A percentile compares a stretch with the other conserved stretches of the same genome.
Conservation (phyloP, 92 coral and sea anemone genomes). For the Phenganax stokvisi region DNA sequence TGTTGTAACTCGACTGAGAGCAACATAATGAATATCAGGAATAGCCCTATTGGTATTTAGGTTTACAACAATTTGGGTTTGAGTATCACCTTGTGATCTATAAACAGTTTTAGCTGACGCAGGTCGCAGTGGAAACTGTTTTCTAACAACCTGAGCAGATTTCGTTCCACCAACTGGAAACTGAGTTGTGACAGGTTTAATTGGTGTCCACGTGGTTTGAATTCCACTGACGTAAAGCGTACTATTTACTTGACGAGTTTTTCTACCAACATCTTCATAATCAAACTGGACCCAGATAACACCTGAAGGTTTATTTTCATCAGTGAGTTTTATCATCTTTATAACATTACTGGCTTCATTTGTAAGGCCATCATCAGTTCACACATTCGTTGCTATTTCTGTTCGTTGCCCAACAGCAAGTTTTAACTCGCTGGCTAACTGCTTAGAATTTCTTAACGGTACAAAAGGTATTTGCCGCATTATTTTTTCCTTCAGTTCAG, state of each 20-base stretch:
- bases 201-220: slow-evolving; percentile 57
- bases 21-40: slow-evolving; percentile 66
- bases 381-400: slow-evolving; percentile 38
- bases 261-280: slow-evolving; percentile 51
- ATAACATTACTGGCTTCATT: slow-evolving; percentile 53
- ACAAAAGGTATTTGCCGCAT: slow-evolving; percentile 52
- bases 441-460: slow-evolving; percentile 44
- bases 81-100: slow-evolving; percentile 65
- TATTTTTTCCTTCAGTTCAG: slow-evolving; percentile 42
- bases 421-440: slow-evolving; percentile 40
- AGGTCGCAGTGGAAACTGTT: slow-evolving; percentile 61
- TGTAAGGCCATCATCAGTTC: slow-evolving; percentile 55
- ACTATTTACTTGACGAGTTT: slow-evolving; percentile 55
- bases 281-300: slow-evolving; percentile 65
- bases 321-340: slow-evolving; percentile 48
- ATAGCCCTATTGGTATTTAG: slow-evolving; percentile 47
- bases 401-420: slow-evolving; percentile 53
- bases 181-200: slow-evolving; percentile 60
- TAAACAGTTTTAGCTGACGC: slow-evolving; percentile 60
- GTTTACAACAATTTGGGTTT: slow-evolving; percentile 54
- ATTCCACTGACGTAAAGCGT: slow-evolving; percentile 52
- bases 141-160: slow-evolving; percentile 58
- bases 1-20: slow-evolving; percentile 61
- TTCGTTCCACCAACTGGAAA: slow-evolving; percentile 60
- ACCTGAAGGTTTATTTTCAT: slow-evolving; percentile 52